Base-by-base conservation (phyloP, 92 coral and sea anemone genomes). In the Phenganax stokvisi region DNA sequence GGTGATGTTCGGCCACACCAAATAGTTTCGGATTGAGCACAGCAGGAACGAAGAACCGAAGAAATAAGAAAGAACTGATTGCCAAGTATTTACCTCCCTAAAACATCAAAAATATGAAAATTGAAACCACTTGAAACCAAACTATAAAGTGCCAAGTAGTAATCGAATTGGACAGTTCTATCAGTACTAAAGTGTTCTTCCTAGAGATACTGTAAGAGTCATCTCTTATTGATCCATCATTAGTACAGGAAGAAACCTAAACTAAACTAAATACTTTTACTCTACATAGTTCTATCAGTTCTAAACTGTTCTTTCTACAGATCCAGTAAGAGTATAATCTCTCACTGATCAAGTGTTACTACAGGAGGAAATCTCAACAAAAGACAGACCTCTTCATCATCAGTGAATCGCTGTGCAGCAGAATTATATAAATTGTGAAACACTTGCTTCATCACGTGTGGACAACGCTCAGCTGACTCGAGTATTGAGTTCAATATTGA, bases 1-100 rank as follows among this genome's bases (percentile, higher is more conserved):
- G 92, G 85, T 93, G 98, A 73, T 91, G 86, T 51, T 91, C 92
- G 28, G 93, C 75, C 56, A 91, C 80, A 59, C 90, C 89, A 81
- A 93, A 93, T 79, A 93, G 91, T 88, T 93, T 93, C 78, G 98
- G 98, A 31, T 92, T 96, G 9, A 93, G 97, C 52, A 93, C 89
- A 10, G 98, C 98, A 0, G 98, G 93, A 65, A 92, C 98, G 75
- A 84, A 88, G 85, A 91, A 91, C 6, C 98, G 92, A 16, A 93
- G 92, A 70, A 93, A 93, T 69, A 93, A 90, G 74, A 93, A 93
- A 3, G 97, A 91, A 56, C 98, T 91, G 79, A 93, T 87, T 1
- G 98, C 93, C 28, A 87, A 88, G 90, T 93, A 93, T 73, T 91
- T 89, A 10, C 87, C 86, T 55, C 86, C 88, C 98, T 93, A 84